Evolutionary conservation across 53 echinoderm and acorn worm species (phyloP).

Genomic region (Hippasteria phrygiana): DNA sequence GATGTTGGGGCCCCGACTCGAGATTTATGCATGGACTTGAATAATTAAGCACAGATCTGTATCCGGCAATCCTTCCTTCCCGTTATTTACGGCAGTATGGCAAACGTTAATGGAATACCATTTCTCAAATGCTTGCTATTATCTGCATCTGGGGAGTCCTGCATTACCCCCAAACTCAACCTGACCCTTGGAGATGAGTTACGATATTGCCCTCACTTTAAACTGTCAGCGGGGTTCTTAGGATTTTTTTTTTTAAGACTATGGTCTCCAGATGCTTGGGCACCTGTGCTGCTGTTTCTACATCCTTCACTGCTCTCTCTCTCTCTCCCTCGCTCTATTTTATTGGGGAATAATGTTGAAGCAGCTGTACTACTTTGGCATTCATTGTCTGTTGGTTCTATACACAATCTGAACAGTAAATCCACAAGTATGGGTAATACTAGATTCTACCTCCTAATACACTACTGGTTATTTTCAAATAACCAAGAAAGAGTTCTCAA

Average conservation of each 20-base stretch:
- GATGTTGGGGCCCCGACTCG: constrained; percentile 17
- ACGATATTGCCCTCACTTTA: constrained; percentile 9
- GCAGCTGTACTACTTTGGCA: too few species aligned
- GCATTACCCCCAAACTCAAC: background rate
- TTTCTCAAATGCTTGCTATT: constrained; percentile 6
- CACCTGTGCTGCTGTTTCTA: constrained; percentile 16
- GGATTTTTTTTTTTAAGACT: background rate
- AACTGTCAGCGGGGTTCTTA: background rate
- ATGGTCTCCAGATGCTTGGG: background rate
- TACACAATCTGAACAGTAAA: too few species aligned
- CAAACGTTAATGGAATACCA: constrained; percentile 12
- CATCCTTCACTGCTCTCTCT: background rate
- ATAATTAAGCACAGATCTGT: constrained; percentile 6
- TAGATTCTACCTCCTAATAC: too few species aligned
- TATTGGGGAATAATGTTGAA: background rate
- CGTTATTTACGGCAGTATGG: background rate
- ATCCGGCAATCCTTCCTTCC: background rate
- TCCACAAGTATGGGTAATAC: too few species aligned
- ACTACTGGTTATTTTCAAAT: too few species aligned
- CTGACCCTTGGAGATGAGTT: background rate
- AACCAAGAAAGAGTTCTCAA: too few species aligned
- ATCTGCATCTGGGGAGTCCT: background rate
- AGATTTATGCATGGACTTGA: constrained; percentile 32
- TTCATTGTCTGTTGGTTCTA: too few species aligned
- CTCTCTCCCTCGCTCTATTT: background rate